Evolutionary conservation across 2,888 invertebrate species (phyloP).

Genomic region (Gymnocheta viridis): DNA sequence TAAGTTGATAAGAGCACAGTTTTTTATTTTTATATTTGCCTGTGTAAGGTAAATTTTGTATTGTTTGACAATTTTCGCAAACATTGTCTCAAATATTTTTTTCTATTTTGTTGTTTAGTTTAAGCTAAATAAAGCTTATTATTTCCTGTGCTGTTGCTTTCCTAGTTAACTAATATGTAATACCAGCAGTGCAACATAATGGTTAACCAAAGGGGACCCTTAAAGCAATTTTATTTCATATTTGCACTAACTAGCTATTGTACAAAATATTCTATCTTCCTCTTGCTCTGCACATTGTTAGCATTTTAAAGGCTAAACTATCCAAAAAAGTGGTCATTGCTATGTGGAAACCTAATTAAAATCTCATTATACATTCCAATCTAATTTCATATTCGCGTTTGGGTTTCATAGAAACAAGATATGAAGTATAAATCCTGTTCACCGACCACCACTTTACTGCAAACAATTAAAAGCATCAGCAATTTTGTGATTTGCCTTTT

Average conservation of each 20-base stretch:
- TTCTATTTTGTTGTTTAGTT: constrained; percentile 4
- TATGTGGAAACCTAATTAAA: constrained; percentile 67
- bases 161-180: neutral
- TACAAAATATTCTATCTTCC: neutral
- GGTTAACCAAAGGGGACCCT: constrained; percentile 18
- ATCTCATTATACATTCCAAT: constrained; percentile 65
- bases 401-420: constrained; percentile 41
- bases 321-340: constrained; percentile 60
- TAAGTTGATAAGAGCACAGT: too few relatives aligned
- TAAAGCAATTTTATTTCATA: constrained; percentile 9
- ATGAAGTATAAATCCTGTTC: constrained; percentile 47
- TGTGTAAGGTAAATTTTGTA: neutral
- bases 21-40: neutral
- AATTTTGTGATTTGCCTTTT: constrained; percentile 26
- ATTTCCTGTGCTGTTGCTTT: constrained; percentile 40
- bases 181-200: neutral
- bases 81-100: neutral
- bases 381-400: constrained; percentile 61
- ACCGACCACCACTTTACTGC: constrained; percentile 25
- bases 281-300: neutral
- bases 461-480: constrained; percentile 52
- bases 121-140: constrained; percentile 55
- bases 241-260: neutral
- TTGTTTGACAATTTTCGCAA: neutral
- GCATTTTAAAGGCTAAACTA: constrained; percentile 26